Base-by-base conservation (phyloP, 2,888 invertebrate genomes). In the Crossocerus cetratus region DNA sequence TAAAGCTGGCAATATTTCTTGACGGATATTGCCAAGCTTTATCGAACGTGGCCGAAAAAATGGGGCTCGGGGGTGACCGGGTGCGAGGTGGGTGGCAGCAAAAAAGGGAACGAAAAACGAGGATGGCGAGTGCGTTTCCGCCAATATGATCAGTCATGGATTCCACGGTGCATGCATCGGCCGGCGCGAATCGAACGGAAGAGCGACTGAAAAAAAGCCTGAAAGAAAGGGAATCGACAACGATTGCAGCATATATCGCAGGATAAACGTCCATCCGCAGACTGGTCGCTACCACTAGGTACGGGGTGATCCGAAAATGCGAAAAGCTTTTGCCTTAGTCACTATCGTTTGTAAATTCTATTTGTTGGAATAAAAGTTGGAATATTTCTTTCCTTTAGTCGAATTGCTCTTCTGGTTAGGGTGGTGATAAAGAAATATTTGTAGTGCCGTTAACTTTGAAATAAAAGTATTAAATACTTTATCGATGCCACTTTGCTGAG, bases 1-100 rank as follows among this genome's bases (percentile, higher is more conserved):
- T 75, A 67, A 75, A 66, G 43, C 53, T 44, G 20, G 20, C 64
- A 44, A 60, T 68, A 68, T 73, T 65, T 69, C 62, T 57, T 64
- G 22, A 65, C 63, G 64, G 68, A 59, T 69, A 72, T 62, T 32
- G 68, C 56, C 16, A 16, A 59, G 44, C 64, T 75, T 69, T 75
- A 72, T 77, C 75, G 67, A 18, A 59, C 32, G 8, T 5, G 32
- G 32, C 32, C 32, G 11, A 32, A 32, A 32, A 32, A 32, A 32
- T 4, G 32, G 8, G 32, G 32, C 32, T 32, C 32, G 1, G 32
- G 32, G 4, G 32, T 1, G 32, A 32, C n/a, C n/a, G 32, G 32
- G 5, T 32, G 11, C 11, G 32, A 11, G 32, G 32, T 23, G 23
- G 23, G 23, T 23, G 23, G 32, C 32, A 32, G 32, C 8, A 69